Base-by-base conservation (phyloP, 2,113 vertebrate genomes). In the Rostratula benghalensis region DNA sequence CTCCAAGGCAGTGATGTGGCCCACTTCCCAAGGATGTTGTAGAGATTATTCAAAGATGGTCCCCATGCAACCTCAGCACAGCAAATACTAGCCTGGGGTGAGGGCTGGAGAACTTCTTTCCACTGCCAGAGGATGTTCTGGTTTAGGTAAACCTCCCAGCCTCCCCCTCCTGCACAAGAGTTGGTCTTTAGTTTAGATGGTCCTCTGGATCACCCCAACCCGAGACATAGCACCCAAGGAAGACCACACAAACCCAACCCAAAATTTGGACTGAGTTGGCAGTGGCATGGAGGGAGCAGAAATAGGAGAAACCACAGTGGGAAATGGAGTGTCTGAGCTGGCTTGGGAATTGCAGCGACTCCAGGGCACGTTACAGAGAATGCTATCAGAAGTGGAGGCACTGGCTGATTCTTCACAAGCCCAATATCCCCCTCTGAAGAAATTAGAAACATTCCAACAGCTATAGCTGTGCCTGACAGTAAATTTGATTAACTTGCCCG, bases 401-500 rank as follows among this genome's bases (percentile, higher is more conserved):
- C 77, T 2, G 7, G 41, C 89, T 96, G 95, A 65, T 65, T 77
- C 91, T 93, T 87, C 33, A 41, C 10, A 6, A 94, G 69, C 48
- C 90, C 87, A 92, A 50, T 88, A 93, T 83, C 19, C 91, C 87
- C 76, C 89, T 92, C 83, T 0, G 1, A 95, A 95, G 95, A 94
- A 95, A 97, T 96, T 94, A 97, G 93, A 96, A 96, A 95, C 96
- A 92, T 95, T 92, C 96, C 91, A 93, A 80, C 78, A 93, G 93
- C 95, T 89, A 89, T 91, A 94, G 92, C 94, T 95, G 76, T 92
- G 95, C 92, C 93, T 95, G 95, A 95, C 90, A 96, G 93, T 95
- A 97, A 97, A 97, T 97, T 95, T 97, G 96, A 97, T 97, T 96
- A 97, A 97, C 96, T 97, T 95, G 93, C 96, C 97, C 71, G 4